Evolutionary conservation across 1,140 invertebrate species (phyloP).

Genomic region (Platorchestia sp.): DNA sequence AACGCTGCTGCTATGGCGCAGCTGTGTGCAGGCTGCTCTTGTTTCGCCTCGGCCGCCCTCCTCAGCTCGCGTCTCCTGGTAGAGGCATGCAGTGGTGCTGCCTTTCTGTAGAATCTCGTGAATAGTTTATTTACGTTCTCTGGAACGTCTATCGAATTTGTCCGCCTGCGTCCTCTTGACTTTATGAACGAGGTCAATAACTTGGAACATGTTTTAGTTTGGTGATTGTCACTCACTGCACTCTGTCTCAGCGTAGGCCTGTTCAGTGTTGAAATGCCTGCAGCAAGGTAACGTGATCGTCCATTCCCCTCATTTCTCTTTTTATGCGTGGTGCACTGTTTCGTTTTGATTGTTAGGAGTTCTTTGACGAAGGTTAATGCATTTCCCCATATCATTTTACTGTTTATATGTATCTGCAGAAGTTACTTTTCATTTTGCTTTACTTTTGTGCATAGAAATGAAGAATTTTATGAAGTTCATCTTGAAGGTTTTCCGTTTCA

Average conservation of each 20-base stretch:
- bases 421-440: background rate
- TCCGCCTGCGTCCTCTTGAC: background rate
- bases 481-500: background rate
- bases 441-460: background rate
- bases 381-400: no score
- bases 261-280: background rate
- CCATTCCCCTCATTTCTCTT: no score
- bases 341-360: no score
- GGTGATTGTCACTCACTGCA: background rate
- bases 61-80: background rate
- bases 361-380: no score
- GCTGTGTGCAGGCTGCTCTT: background rate
- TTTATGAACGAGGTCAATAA: background rate
- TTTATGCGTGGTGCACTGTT: no score
- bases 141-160: background rate
- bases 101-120: background rate
- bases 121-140: background rate
- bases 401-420: no score
- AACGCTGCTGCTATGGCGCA: background rate
- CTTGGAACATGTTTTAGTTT: background rate
- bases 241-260: background rate
- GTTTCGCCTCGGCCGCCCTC: background rate
- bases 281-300: background rate
- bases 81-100: background rate
- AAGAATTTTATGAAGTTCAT: background rate